These are phyloP conservation scores for Agrochola macilenta DNA, from an alignment of 2,888 invertebrate species.

Conservation along the genomic window DNA sequence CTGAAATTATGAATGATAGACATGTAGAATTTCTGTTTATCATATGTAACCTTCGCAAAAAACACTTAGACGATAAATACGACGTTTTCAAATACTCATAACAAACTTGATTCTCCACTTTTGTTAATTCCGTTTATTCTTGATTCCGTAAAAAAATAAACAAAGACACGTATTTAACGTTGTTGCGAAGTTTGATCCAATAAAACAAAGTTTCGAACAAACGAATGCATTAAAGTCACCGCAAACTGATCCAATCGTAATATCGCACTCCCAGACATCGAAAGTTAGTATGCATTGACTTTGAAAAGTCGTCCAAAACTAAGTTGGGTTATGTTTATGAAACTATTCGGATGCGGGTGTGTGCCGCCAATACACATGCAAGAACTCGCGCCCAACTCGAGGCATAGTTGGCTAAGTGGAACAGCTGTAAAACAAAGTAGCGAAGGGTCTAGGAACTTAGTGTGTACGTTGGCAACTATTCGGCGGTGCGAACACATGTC, in stretches of 20 bases:
- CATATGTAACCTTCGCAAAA: background rate
- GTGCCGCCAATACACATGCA: conserved; percentile 90
- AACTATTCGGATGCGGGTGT: conserved; percentile 90
- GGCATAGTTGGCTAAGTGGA: conserved; percentile 91
- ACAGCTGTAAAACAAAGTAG: conserved; percentile 91
- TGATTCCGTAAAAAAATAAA: conserved; percentile 72
- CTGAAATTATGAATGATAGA: too few species aligned
- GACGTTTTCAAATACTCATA: background rate
- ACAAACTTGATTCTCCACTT: conserved; percentile 2
- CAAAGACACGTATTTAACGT: conserved; percentile 82
- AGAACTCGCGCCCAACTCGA: conserved; percentile 90
- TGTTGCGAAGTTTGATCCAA: conserved; percentile 86
- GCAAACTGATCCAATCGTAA: conserved; percentile 90
- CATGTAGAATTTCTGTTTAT: background rate
- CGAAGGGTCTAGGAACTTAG: conserved; percentile 90
- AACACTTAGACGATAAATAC: background rate
- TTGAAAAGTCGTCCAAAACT: conserved; percentile 91
- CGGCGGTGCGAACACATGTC: conserved; percentile 79
- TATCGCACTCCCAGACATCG: conserved; percentile 89
- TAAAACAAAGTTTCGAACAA: conserved; percentile 89
- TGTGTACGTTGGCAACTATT: conserved; percentile 86
- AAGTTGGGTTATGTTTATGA: conserved; percentile 91
- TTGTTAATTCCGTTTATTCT: conserved; percentile 18
- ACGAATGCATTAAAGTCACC: conserved; percentile 90
- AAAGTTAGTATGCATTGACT: conserved; percentile 91